Base-by-base conservation (phyloP, 2,888 invertebrate genomes). In the Balanococcus diminutus region DNA sequence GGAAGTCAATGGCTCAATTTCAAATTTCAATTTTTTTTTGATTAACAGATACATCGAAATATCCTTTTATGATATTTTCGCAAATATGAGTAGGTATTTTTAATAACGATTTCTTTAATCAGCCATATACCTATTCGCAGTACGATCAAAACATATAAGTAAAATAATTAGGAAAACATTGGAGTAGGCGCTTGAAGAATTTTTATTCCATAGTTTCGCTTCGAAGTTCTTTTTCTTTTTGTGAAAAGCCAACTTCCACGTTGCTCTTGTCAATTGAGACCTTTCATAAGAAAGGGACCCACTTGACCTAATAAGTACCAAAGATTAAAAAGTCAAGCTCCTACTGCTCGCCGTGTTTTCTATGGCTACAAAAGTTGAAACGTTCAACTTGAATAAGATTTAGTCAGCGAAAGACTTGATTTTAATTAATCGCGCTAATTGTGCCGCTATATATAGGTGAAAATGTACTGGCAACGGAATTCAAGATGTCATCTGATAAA, bases 391-490 rank as follows among this genome's bases (percentile, higher is more conserved):
- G 25, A 25, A 67, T 67, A 67, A 67, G 61, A 67, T 67, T 67
- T 67, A 67, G 14, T 28, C 61, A 28, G 14, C 61, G 61, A 67
- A 28, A 28, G 61, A 22, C 61, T 25, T 11, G 61, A 67, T 67
- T 67, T 67, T 67, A 67, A 67, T 67, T 67, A 67, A 67, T 67
- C 61, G 61, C 25, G 61, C 61, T 67, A 67, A 67, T 67, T 67
- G 61, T 46, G 14, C 46, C 14, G 46, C 2, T 46, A 4, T 9
- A 46, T n/a, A n/a, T n/a, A n/a, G n/a, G 46, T 46, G 46, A 46
- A 46, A 46, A 46, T 14, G n/a, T 67, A 14, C 61, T 28, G 28
- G 14, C 61, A 51, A 9, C 19, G n/a, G 61, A 28, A 67, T 67
- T 67, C 61, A 67, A 67, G 11, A 67, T 67, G 61, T 28, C 28